Base-by-base conservation (phyloP, 2,113 vertebrate species). In the Boleophthalmus pectinirostris region DNA sequence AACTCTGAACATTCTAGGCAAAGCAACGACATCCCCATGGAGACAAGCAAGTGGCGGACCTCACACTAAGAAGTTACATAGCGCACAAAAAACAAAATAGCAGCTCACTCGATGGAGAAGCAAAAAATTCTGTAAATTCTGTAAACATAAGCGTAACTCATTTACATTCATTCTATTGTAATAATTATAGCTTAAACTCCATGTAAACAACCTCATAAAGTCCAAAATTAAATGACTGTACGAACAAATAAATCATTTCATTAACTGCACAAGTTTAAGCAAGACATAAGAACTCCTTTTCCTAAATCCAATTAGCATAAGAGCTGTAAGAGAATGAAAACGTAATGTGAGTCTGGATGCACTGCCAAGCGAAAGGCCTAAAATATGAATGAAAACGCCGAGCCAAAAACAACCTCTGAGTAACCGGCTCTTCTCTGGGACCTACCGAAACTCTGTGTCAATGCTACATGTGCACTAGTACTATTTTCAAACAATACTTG, bases 351-450 rank as follows among this genome's bases (percentile, higher is more conserved):
- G 29, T 64, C 60, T 38, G 9, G 29, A 38, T 64, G 13, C 29
- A 64, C 60, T 64, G 60, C 60, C 57, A 53, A 63, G 65, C 25
- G 20, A 63, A 67, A 72, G 21, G 35, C 45, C 54, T 79, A 54
- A 74, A 75, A 73, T 75, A 80, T 72, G 69, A 69, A 80, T 80
- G 33, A 69, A 66, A 79, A 25, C 66, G 5, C 23, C 43, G 12
- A 66, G 35, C 35, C 61, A 73, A 74, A 66, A 66, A 66, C 11
- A 70, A 13, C 14, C 54, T 68, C 53, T 74, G 24, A 69, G 64
- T 66, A 64, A 57, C 54, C 0, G 38, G 25, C 33, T 61, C 68
- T 60, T 73, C 47, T 38, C 6, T n/a, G 23, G 60, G 46, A 66
- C 35, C 23, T 56, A 73, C 72, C 75, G 66, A 29, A 67, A 71